A percentile compares a stretch with the other conserved stretches of the same genome.
These are phyloP conservation scores for Sprattus sprattus DNA, from an alignment of 2,113 vertebrate genomes.

Conservation along the genomic window DNA sequence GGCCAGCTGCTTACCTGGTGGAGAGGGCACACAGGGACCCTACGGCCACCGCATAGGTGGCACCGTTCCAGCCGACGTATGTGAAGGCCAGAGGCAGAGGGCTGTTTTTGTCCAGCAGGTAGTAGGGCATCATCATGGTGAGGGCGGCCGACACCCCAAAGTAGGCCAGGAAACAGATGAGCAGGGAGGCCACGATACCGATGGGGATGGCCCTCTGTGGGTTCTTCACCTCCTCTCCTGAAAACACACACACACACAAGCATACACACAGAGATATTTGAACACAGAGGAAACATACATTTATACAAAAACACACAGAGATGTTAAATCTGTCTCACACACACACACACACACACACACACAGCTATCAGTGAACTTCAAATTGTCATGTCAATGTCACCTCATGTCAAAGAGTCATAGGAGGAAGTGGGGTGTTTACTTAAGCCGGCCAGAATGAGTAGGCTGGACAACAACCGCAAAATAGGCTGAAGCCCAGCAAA, in stretches of 20 bases:
- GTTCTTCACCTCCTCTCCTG: constrained; percentile 96
- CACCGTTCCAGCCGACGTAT: constrained; percentile 85
- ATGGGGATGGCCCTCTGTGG: constrained; percentile 95
- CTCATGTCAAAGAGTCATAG: background rate
- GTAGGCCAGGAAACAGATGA: constrained; percentile 95
- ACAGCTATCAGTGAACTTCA: background rate
- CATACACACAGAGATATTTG: background rate
- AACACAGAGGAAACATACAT: background rate
- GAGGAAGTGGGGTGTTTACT: background rate
- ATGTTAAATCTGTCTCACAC: background rate
- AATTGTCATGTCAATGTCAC: background rate
- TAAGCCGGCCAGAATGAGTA: background rate
- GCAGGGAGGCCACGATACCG: constrained; percentile 90
- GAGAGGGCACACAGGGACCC: constrained; percentile 93
- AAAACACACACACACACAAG: background rate
- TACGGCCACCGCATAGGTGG: constrained; percentile 87
- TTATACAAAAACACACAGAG: no score
- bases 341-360: background rate
- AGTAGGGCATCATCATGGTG: constrained; percentile 97
- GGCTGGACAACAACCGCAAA: background rate
- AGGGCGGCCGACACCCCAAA: constrained; percentile 90
- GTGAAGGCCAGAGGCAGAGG: constrained; percentile 93
- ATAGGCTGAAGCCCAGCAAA: background rate
- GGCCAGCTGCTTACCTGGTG: constrained; percentile 77
- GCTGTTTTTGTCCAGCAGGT: constrained; percentile 83